A percentile compares a stretch with the other conserved stretches of the same genome.
These are phyloP conservation scores for Prunella fulvescens DNA, from an alignment of 2,113 vertebrate species.

Conservation along the genomic window DNA sequence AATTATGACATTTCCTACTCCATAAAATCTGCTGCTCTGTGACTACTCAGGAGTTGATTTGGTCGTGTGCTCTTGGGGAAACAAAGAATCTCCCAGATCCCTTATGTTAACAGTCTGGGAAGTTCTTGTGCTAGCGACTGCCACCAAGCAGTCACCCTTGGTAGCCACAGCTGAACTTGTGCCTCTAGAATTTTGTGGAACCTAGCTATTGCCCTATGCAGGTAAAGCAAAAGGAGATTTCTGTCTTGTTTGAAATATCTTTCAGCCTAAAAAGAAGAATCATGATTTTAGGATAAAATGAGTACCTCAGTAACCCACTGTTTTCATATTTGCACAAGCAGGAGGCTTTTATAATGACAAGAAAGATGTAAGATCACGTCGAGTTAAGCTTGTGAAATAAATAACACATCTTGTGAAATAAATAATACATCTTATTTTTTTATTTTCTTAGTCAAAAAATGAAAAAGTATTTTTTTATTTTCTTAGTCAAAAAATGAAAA, in stretches of 20 bases:
- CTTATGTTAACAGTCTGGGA: not conserved
- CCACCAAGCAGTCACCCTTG: not conserved
- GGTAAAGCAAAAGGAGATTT: not conserved
- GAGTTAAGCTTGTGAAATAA: constrained; percentile 31
- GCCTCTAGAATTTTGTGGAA: not conserved
- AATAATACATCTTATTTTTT: not conserved
- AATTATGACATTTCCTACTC: not conserved
- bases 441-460: constrained; percentile 41
- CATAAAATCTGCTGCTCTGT: not conserved
- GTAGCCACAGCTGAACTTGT: not conserved
- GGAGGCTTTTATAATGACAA: not conserved
- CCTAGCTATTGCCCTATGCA: not conserved
- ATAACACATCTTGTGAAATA: constrained; percentile 23
- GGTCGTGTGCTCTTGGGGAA: not conserved
- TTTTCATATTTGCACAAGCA: not conserved
- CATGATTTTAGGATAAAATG: not conserved
- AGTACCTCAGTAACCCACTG: not conserved
- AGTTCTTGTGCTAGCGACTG: not conserved
- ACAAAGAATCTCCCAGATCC: not conserved
- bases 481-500: constrained; percentile 48
- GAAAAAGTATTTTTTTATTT: not conserved
- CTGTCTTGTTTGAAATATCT: not conserved
- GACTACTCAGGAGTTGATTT: not conserved
- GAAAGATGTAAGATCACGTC: not conserved
- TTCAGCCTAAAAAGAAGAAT: not conserved